Conservation (phyloP, 2,888 invertebrate genomes). For the Allygus modestus region DNA sequence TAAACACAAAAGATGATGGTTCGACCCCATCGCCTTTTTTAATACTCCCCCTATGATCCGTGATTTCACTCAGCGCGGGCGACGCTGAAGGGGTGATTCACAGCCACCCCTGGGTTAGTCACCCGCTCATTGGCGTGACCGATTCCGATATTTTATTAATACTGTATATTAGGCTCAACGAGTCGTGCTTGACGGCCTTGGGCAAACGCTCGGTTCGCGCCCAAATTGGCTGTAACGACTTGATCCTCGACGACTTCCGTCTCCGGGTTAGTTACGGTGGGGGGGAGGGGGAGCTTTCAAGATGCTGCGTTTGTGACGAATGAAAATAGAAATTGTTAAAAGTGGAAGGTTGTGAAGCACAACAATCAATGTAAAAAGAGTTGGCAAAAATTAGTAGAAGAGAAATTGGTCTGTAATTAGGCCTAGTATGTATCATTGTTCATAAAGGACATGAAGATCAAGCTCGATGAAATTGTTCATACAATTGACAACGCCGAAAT, state of each 20-base stretch:
- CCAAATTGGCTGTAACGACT: conserved; percentile 45
- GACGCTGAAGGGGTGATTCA: conserved; percentile 59
- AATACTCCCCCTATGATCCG: conserved; percentile 62
- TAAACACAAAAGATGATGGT: conserved; percentile 63
- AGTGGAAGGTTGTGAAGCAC: no score
- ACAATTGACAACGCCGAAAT: no score
- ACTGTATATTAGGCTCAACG: conserved; percentile 60
- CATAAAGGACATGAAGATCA: no score
- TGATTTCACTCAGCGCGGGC: conserved; percentile 61
- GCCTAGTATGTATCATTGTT: no score
- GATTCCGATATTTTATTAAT: conserved; percentile 64
- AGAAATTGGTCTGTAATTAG: no score
- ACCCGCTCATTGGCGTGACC: conserved; percentile 59
- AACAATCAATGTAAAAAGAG: no score
- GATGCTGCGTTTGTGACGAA: no score
- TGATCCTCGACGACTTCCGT: conserved; percentile 15
- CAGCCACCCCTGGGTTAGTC: conserved; percentile 54
- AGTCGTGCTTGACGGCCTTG: conserved; percentile 48
- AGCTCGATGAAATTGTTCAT: no score
- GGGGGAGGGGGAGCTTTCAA: background rate
- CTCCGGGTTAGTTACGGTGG: conserved; percentile 1
- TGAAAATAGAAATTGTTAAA: no score
- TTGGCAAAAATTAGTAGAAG: no score
- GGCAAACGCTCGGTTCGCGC: background rate
- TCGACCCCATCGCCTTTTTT: conserved; percentile 60